Evolutionary conservation across 1,140 invertebrate genomes (phyloP).

Genomic region (Druon quercuslanigerum): DNA sequence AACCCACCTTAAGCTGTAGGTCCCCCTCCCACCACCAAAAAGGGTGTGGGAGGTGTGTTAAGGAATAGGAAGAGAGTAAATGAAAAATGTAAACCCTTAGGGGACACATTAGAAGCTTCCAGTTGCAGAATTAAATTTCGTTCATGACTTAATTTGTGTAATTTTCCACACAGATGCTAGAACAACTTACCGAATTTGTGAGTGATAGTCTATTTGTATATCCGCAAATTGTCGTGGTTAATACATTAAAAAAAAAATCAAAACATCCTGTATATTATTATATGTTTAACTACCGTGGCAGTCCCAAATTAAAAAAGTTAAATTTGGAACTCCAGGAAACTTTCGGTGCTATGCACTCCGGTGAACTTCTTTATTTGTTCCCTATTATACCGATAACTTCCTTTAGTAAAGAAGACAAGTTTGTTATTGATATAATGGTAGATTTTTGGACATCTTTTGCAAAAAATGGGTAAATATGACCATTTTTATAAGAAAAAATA

Average conservation of each 20-base stretch:
- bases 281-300: neutral
- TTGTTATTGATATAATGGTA: neutral
- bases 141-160: neutral
- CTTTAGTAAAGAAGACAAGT: neutral
- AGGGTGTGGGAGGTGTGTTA: too few species aligned
- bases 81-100: too few species aligned
- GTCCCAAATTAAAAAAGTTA: too few species aligned
- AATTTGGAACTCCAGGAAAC: neutral
- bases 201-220: conserved; percentile 1
- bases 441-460: conserved; percentile 8
- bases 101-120: too few species aligned
- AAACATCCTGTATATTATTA: conserved; percentile 1
- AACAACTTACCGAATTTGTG: neutral
- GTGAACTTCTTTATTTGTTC: neutral
- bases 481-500: neutral
- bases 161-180: neutral
- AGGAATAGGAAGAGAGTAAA: too few species aligned
- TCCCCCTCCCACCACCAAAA: too few species aligned
- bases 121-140: too few species aligned
- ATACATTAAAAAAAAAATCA: neutral
- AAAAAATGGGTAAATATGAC: neutral
- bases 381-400: neutral
- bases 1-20: too few species aligned
- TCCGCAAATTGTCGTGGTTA: neutral
- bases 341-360: neutral